phyloP scores from a whole-genome alignment of 2,888 invertebrate species.

The Rhamnusium bicolor region DNA sequence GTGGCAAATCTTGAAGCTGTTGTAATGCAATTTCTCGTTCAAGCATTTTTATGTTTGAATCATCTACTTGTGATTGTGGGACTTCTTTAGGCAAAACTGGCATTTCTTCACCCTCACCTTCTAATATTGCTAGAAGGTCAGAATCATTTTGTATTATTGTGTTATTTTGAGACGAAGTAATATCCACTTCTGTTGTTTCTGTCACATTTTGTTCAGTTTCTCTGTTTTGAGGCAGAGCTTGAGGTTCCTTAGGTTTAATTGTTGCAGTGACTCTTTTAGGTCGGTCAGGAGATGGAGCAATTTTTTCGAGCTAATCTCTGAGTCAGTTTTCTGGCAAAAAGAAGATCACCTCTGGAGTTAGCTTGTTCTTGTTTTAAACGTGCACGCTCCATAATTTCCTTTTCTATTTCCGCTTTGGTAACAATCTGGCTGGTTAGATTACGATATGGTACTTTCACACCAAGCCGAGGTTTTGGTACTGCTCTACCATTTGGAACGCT shows the following conservation, averaged over 20 bases:
- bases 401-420: conserved; percentile 73
- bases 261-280: conserved; percentile 37
- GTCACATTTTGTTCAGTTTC: not conserved
- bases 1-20: conserved; percentile 73
- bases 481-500: conserved; percentile 66
- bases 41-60: conserved; percentile 61
- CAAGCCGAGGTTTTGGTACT: conserved; percentile 69
- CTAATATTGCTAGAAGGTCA: conserved; percentile 74
- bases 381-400: conserved; percentile 73
- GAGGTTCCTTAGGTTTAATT: not conserved
- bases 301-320: conserved; percentile 67
- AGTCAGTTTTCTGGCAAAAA: conserved; percentile 74
- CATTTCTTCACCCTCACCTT: conserved; percentile 67
- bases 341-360: conserved; percentile 70
- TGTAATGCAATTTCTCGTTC: conserved; percentile 75
- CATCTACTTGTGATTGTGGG: conserved; percentile 38
- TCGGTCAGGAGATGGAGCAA: conserved; percentile 42
- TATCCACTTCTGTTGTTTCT: conserved; percentile 20
- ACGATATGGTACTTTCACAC: conserved; percentile 70
- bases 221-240: not conserved
- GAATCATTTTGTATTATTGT: conserved; percentile 69
- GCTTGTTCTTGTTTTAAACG: conserved; percentile 69
- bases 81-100: conserved; percentile 40
- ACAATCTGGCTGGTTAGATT: conserved; percentile 74
- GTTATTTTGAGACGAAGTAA: not conserved